Conservation (phyloP, 92 coral and sea anemone genomes). For the Parazoanthus swiftii region DNA sequence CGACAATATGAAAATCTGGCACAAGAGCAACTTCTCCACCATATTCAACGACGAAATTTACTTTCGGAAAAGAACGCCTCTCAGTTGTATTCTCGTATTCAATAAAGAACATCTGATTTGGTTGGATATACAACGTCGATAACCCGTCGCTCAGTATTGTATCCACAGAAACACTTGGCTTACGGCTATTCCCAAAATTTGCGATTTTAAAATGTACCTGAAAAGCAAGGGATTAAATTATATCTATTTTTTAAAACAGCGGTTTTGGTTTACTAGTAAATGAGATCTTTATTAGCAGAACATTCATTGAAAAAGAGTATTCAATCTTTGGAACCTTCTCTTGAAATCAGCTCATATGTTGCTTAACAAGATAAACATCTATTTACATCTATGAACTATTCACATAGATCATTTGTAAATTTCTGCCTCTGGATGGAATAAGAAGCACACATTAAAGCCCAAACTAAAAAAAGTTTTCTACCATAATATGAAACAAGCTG, state of each 20-base stretch:
- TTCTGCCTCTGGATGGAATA: no score
- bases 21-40: slow-evolving; percentile 57
- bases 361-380: no score
- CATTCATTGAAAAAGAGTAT: neutral
- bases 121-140: slow-evolving; percentile 53
- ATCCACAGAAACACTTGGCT: slow-evolving; percentile 46
- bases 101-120: slow-evolving; percentile 59
- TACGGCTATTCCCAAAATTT: slow-evolving; percentile 25
- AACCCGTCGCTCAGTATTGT: slow-evolving; percentile 59
- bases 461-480: no score
- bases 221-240: neutral
- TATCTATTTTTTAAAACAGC: neutral
- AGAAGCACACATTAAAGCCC: no score
- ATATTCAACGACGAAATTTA: slow-evolving; percentile 58
- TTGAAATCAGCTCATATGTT: no score
- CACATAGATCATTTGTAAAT: no score
- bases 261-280: neutral
- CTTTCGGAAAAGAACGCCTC: slow-evolving; percentile 60
- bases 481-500: no score
- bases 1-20: slow-evolving; percentile 62
- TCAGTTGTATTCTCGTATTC: slow-evolving; percentile 63
- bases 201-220: slow-evolving; percentile 57
- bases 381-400: no score
- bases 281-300: neutral
- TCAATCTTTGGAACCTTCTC: no score